Percentiles rank a stretch among this genome's conserved stretches.
Conservation (phyloP, 2,797 vertebrate species). For the Spatula versicolor region DNA sequence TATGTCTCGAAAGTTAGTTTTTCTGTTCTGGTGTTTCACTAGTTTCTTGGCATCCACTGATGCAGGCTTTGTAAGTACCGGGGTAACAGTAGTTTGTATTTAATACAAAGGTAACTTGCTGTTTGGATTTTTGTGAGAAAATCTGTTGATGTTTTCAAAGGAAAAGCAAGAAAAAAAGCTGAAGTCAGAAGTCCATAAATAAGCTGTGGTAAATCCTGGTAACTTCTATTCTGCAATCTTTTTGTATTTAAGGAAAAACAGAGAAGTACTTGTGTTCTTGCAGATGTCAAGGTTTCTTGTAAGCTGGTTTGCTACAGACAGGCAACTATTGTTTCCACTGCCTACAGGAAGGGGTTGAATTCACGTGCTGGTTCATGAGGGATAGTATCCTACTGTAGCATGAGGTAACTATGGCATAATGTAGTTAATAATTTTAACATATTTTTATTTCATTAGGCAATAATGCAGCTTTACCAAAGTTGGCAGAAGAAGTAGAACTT, state of each 20-base stretch:
- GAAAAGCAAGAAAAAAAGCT: not conserved
- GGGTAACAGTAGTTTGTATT: not conserved
- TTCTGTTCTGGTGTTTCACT: not conserved
- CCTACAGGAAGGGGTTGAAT: not conserved
- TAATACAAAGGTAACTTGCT: not conserved
- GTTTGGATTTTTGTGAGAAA: not conserved
- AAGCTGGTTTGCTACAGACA: not conserved
- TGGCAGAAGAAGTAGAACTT: slow-evolving; percentile 44
- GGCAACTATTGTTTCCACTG: not conserved
- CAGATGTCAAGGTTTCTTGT: not conserved
- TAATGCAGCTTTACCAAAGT: slow-evolving; percentile 54
- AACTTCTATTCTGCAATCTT: not conserved
- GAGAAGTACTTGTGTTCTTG: not conserved
- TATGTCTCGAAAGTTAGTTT: not conserved
- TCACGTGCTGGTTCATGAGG: not conserved
- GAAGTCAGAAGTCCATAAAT: not conserved
- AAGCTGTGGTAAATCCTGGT: not conserved
- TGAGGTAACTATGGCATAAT: not conserved
- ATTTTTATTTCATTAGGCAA: slow-evolving; percentile 74
- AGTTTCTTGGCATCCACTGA: not conserved
- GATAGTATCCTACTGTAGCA: not conserved
- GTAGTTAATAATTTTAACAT: slow-evolving; percentile 27
- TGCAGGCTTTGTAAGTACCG: not conserved
- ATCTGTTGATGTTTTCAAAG: not conserved
- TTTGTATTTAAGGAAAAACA: not conserved